These are phyloP conservation scores for Chaunax sp. DNA, from an alignment of 2,797 vertebrate species.

Conservation along the genomic window DNA sequence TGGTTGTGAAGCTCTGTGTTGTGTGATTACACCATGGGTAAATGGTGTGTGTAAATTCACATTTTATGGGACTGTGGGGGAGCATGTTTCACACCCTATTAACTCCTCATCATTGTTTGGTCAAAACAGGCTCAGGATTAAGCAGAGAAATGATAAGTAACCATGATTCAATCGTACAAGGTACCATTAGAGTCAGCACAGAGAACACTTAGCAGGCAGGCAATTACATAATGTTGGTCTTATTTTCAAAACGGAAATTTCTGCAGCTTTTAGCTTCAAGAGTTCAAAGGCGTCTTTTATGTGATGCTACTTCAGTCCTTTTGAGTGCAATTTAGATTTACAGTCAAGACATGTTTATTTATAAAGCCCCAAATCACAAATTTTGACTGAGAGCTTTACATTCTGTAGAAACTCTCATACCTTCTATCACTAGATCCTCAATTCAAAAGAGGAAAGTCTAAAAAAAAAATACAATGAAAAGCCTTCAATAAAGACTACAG, in stretches of 20 bases:
- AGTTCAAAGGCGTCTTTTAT: too few species aligned
- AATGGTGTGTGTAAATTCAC: constrained; percentile 80
- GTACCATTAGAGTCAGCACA: background rate
- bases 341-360: too few species aligned
- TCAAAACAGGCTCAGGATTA: constrained; percentile 53
- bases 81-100: constrained; percentile 77
- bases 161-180: constrained; percentile 25
- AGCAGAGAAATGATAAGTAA: constrained; percentile 45
- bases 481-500: too few species aligned
- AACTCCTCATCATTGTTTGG: constrained; percentile 70
- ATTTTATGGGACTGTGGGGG: constrained; percentile 72
- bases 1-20: constrained; percentile 48
- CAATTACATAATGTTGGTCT: background rate
- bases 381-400: too few species aligned
- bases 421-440: too few species aligned
- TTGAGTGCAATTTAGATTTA: too few species aligned
- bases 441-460: too few species aligned
- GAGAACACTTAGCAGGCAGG: background rate
- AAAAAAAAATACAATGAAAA: too few species aligned
- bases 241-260: background rate
- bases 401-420: too few species aligned
- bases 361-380: too few species aligned
- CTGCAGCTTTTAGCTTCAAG: too few species aligned
- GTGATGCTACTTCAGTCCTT: too few species aligned
- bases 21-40: constrained; percentile 53